Percentiles rank a stretch among this genome's conserved stretches.
These are phyloP conservation scores for Laspeyria flexula DNA, from an alignment of 2,888 invertebrate genomes.

Conservation along the genomic window DNA sequence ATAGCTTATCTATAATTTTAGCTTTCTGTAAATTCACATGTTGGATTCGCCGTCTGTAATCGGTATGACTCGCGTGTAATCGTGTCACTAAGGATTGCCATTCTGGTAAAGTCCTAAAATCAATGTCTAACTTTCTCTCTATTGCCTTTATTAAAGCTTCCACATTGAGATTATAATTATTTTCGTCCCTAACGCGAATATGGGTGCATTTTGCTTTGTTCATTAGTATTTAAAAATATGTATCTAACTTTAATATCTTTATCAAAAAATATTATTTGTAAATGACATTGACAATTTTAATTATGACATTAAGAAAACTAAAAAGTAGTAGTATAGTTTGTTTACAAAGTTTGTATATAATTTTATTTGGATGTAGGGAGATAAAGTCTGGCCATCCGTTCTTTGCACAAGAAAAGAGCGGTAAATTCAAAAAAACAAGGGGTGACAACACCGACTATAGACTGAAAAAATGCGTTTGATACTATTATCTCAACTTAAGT, in stretches of 20 bases:
- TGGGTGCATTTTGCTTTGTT: slow-evolving; percentile 52
- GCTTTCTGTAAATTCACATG: slow-evolving; percentile 58
- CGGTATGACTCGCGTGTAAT: slow-evolving; percentile 53
- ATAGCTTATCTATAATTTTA: slow-evolving; percentile 67
- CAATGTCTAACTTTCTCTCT: slow-evolving; percentile 60
- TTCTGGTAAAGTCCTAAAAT: slow-evolving; percentile 62
- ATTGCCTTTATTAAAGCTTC: slow-evolving; percentile 60
- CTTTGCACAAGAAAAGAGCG: too few species aligned
- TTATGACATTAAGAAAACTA: too few species aligned
- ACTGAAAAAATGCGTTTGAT: too few species aligned
- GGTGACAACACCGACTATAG: too few species aligned
- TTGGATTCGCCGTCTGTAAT: slow-evolving; percentile 59
- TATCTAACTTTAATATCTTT: too few species aligned
- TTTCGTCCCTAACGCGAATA: slow-evolving; percentile 59
- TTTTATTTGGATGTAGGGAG: too few species aligned
- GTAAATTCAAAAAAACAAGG: too few species aligned
- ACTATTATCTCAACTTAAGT: too few species aligned
- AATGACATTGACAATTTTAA: not conserved
- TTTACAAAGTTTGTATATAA: too few species aligned
- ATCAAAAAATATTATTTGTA: not conserved
- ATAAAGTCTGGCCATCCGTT: too few species aligned
- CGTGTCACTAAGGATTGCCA: slow-evolving; percentile 66
- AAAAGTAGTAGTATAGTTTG: too few species aligned
- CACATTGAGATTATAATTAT: slow-evolving; percentile 53
- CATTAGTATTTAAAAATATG: slow-evolving; percentile 8